Conservation (phyloP, 2,888 invertebrate genomes). For the Amblyjoppa proteus region DNA sequence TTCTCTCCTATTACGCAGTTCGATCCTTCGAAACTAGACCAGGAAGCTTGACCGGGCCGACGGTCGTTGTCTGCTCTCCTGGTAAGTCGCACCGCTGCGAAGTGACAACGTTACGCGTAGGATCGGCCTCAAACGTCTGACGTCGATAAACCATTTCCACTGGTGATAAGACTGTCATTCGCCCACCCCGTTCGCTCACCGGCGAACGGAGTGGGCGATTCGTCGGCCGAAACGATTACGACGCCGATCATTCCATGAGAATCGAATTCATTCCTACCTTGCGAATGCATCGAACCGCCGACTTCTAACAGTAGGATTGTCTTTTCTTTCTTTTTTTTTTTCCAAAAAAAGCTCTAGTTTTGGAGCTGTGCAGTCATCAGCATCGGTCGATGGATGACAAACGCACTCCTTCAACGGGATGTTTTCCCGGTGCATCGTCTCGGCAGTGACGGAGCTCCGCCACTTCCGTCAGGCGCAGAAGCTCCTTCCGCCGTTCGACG, state of each 20-base stretch:
- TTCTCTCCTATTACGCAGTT: conserved; percentile 57
- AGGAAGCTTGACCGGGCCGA: conserved; percentile 43
- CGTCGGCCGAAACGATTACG: neutral
- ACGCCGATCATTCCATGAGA: neutral
- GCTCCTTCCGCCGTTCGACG: conserved; percentile 51
- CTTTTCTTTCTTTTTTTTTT: neutral
- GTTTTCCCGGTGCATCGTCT: conserved; percentile 68
- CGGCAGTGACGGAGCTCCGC: conserved; percentile 73
- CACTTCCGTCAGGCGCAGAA: conserved; percentile 74
- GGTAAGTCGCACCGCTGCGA: conserved; percentile 47
- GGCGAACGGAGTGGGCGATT: neutral
- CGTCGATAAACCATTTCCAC: conserved; percentile 38
- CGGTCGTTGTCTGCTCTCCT: conserved; percentile 60
- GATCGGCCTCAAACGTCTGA: conserved; percentile 50
- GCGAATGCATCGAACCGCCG: neutral
- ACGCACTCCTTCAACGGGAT: conserved; percentile 60
- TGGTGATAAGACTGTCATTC: conserved; percentile 64
- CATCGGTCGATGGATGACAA: conserved; percentile 9
- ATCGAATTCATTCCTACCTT: neutral
- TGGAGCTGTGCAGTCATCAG: neutral
- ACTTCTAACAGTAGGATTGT: neutral
- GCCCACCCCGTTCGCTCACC: neutral
- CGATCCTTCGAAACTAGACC: conserved; percentile 54
- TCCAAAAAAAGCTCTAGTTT: conserved; percentile 9
- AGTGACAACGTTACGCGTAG: conserved; percentile 68